Percentiles rank a stretch among this genome's conserved stretches.
Conservation (phyloP, 2,797 vertebrate genomes). For the Xenopus petersii region DNA sequence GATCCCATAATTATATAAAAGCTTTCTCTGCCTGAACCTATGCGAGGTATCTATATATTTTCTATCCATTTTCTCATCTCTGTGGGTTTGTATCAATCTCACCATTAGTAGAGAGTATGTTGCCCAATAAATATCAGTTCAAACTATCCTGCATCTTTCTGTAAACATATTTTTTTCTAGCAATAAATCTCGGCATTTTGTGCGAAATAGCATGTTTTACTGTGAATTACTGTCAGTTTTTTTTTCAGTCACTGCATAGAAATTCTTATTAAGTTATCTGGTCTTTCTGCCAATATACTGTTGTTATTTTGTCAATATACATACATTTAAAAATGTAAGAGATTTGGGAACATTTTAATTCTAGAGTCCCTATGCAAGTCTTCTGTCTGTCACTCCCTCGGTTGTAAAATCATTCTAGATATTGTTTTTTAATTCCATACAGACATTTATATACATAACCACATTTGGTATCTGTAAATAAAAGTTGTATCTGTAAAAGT, state of each 20-base stretch:
- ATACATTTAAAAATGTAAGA: too few relatives aligned
- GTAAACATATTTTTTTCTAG: conserved; percentile 17
- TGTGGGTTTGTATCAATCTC: conserved; percentile 39
- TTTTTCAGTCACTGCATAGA: not conserved
- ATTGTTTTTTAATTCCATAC: too few relatives aligned
- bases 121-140: conserved; percentile 30
- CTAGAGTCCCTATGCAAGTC: too few relatives aligned
- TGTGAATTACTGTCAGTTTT: too few relatives aligned
- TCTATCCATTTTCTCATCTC: conserved; percentile 42
- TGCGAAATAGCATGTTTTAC: conserved; percentile 6
- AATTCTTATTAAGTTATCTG: not conserved
- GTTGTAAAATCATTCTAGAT: too few relatives aligned
- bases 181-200: conserved; percentile 1
- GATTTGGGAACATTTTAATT: too few relatives aligned
- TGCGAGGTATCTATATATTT: conserved; percentile 44
- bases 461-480: too few relatives aligned
- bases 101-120: conserved; percentile 18
- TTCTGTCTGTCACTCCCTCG: too few relatives aligned
- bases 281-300: too few relatives aligned
- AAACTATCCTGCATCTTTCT: conserved; percentile 13
- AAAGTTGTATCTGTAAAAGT: too few relatives aligned
- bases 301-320: too few relatives aligned
- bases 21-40: conserved; percentile 43
- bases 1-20: conserved; percentile 50
- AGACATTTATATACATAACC: too few relatives aligned